A percentile compares a stretch with the other conserved stretches of the same genome.
Conservation (phyloP, 2,797 vertebrate species). For the Epinephelus malabaricus region DNA sequence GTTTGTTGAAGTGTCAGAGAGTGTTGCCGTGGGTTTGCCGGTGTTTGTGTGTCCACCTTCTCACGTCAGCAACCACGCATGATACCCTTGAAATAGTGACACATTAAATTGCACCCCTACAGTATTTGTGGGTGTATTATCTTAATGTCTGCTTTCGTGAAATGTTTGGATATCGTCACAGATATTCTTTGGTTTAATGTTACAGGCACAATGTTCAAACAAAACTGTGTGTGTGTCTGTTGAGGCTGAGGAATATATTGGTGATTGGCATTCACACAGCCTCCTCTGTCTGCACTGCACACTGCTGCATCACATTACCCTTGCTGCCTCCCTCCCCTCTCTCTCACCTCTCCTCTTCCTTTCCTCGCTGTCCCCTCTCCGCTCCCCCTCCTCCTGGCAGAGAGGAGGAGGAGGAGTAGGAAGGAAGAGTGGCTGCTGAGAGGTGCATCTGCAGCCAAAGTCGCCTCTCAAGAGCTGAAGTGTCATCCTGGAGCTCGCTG, state of each 20-base stretch:
- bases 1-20: constrained; percentile 27
- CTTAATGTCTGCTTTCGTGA: not conserved
- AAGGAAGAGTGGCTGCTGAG: constrained; percentile 56
- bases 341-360: constrained; percentile 37
- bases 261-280: constrained; percentile 44
- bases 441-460: constrained; percentile 67
- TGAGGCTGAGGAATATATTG: constrained; percentile 18
- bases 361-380: constrained; percentile 2
- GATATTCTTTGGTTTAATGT: constrained; percentile 26
- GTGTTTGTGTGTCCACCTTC: not conserved
- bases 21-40: not conserved
- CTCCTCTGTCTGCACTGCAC: constrained; percentile 53
- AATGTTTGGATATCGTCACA: not conserved
- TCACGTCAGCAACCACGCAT: not conserved
- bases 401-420: constrained; percentile 37
- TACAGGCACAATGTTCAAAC: constrained; percentile 1
- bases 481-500: constrained; percentile 52
- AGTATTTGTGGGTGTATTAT: not conserved
- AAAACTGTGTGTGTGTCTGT: constrained; percentile 26
- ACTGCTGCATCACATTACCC: constrained; percentile 59
- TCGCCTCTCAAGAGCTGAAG: constrained; percentile 57
- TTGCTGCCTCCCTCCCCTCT: constrained; percentile 16
- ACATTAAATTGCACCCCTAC: not conserved
- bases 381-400: not conserved
- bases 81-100: not conserved